A percentile compares a stretch with the other conserved stretches of the same genome.
Conservation (phyloP, 2,888 invertebrate genomes). For the Meandrusa payeni region DNA sequence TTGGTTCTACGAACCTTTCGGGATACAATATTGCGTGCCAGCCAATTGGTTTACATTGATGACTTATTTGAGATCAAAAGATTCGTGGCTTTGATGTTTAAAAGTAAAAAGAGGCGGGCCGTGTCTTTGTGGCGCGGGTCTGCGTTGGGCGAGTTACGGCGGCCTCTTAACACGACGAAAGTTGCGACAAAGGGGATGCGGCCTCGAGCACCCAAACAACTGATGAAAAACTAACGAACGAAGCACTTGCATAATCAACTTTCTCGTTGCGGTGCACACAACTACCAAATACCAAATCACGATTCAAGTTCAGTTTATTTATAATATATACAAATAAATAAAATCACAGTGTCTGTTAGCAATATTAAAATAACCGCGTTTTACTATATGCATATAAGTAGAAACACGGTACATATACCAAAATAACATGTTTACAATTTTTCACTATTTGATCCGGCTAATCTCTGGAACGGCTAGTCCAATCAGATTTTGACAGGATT, state of each 20-base stretch:
- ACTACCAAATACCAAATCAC: too few relatives aligned
- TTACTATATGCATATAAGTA: too few relatives aligned
- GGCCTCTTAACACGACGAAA: conserved; percentile 44
- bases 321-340: too few relatives aligned
- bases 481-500: too few relatives aligned
- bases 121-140: conserved; percentile 20
- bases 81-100: conserved; percentile 22
- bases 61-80: conserved; percentile 63
- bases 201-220: conserved; percentile 34
- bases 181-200: conserved; percentile 46
- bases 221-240: conserved; percentile 49
- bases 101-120: conserved; percentile 18
- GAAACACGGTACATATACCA: too few relatives aligned
- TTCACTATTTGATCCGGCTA: too few relatives aligned
- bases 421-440: too few relatives aligned
- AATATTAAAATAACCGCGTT: too few relatives aligned
- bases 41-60: conserved; percentile 63
- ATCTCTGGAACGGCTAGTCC: too few relatives aligned
- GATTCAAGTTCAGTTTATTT: too few relatives aligned
- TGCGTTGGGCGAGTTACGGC: conserved; percentile 31
- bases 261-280: conserved; percentile 31
- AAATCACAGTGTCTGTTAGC: too few relatives aligned
- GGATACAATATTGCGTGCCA: conserved; percentile 38
- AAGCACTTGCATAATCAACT: conserved; percentile 35
- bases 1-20: conserved; percentile 32